Evolutionary conservation across 2,113 vertebrate species (phyloP), one percentile per base, ranked within the genome.

Genomic region (Corythoichthys intestinalis): DNA sequence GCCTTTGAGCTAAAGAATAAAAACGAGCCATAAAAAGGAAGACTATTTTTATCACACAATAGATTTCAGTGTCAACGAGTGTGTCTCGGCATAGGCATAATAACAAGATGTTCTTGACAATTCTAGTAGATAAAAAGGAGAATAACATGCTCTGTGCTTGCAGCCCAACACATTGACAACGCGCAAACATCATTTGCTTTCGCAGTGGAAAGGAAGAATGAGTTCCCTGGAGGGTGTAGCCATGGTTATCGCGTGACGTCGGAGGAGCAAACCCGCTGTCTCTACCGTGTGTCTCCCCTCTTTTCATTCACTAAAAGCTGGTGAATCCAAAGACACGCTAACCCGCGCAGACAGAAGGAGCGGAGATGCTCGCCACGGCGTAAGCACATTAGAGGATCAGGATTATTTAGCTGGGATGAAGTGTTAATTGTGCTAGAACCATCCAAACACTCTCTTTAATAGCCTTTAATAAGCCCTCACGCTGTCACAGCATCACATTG

Each of bases 221-320:
- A 86, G 87, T 83, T 75, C 88, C 85, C 83, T 83, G 81, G 84
- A 80, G 88, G 86, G 87, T 87, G 88, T 89, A 90, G 83, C 86
- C 85, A 91, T 90, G 88, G 91, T 85, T 90, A 86, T 88, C 76
- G 82, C 78, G 86, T 91, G 89, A 90, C 87, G 79, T 84, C 81
- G 83, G 78, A 87, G 73, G 69, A 72, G 79, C 81, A 72, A 77
- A 78, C 87, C 82, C 80, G 68, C 77, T 85, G 77, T 85, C 77
- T 88, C 74, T 72, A 47, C 76, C 63, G 65, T 74, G 75, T 79
- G 75, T 72, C 78, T 83, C 73, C 72, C 72, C 76, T 83, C 74
- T 44, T 44, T 89, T 89, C 87, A 92, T 92, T 91, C 89, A 92
- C 82, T 89, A 84, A 90, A 90, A 83, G 83, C 85, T 78, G 83